Percentiles rank a stretch among this genome's conserved stretches.
phyloP scores from a whole-genome alignment of 2,888 invertebrate genomes.

The Calephelis perditalis region DNA sequence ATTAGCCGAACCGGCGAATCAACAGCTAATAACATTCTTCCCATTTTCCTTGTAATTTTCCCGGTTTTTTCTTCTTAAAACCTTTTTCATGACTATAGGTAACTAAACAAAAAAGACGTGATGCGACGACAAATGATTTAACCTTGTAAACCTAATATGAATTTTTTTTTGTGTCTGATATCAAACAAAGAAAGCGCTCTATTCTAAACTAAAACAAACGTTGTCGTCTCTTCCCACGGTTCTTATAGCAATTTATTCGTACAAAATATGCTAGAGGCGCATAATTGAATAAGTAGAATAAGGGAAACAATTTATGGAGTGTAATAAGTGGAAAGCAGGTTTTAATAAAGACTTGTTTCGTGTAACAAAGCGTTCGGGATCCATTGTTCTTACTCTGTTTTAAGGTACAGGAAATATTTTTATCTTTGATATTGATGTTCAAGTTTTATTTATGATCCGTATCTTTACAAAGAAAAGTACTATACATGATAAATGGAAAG shows the following conservation, averaged over 20 bases:
- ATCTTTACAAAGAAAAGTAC: not conserved
- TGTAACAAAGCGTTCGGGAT: slow-evolving; percentile 21
- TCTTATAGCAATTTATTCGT: slow-evolving; percentile 7
- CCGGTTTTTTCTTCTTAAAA: too few species aligned
- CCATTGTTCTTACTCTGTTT: slow-evolving; percentile 18
- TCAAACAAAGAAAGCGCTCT: not conserved
- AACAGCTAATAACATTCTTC: too few species aligned
- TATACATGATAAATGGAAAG: too few species aligned
- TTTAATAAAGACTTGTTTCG: slow-evolving; percentile 31
- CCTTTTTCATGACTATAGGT: too few species aligned
- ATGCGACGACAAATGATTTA: too few species aligned
- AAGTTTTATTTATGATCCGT: slow-evolving; percentile 5
- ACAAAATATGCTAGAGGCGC: slow-evolving; percentile 10
- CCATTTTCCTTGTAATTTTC: too few species aligned
- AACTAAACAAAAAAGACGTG: too few species aligned
- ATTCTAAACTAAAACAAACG: not conserved
- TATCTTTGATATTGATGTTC: slow-evolving; percentile 1
- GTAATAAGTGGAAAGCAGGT: slow-evolving; percentile 31
- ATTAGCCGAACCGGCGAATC: too few species aligned
- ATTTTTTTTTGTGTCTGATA: not conserved
- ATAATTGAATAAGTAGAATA: slow-evolving; percentile 11
- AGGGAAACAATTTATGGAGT: slow-evolving; percentile 26
- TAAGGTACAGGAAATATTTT: slow-evolving; percentile 2
- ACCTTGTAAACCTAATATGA: too few species aligned
- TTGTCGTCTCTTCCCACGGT: not conserved